phyloP scores from a whole-genome alignment of 2,888 invertebrate species.

The Ochropacha duplaris region DNA sequence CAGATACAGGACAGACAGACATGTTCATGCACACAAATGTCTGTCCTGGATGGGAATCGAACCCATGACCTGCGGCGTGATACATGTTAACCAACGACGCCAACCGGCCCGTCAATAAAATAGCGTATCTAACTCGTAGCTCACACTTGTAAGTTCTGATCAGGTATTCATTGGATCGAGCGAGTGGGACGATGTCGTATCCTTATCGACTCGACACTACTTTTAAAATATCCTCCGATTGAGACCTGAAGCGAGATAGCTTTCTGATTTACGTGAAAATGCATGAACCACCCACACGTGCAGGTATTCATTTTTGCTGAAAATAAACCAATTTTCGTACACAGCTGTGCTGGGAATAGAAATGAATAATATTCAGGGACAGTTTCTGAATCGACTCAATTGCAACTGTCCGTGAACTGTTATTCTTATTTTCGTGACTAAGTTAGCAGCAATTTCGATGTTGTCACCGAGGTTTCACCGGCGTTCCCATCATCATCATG shows the following conservation, averaged over 20 bases:
- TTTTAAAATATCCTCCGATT: neutral
- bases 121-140: neutral
- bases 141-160: constrained; percentile 17
- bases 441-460: too few relatives aligned
- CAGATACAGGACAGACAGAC: too few relatives aligned
- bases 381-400: too few relatives aligned
- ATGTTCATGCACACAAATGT: too few relatives aligned
- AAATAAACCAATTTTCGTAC: neutral
- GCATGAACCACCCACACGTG: constrained; percentile 8
- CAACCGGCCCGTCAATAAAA: too few relatives aligned
- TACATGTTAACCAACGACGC: too few relatives aligned
- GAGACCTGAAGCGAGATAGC: constrained; percentile 15
- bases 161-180: constrained; percentile 33
- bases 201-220: constrained; percentile 3
- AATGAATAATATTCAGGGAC: neutral
- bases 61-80: too few relatives aligned
- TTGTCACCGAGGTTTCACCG: too few relatives aligned
- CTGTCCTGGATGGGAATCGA: too few relatives aligned
- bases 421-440: too few relatives aligned
- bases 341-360: neutral
- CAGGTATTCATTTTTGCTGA: neutral
- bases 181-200: constrained; percentile 18
- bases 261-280: constrained; percentile 21
- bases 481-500: too few relatives aligned
- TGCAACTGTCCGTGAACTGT: too few relatives aligned